Base-by-base conservation (phyloP, 2,888 invertebrate genomes). In the Glaucopsyche alexis region DNA sequence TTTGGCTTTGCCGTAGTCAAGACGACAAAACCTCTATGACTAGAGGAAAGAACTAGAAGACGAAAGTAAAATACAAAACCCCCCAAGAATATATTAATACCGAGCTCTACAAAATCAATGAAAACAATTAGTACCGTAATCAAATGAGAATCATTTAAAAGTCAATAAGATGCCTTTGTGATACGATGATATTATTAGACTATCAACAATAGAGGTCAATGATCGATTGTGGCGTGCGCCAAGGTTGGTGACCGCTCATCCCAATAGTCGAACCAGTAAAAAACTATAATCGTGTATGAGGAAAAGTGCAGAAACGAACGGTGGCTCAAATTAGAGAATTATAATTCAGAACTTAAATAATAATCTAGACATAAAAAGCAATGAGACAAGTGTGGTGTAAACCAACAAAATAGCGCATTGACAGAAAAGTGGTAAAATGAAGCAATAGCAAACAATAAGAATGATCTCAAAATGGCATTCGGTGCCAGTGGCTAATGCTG, bases 161-260 rank as follows among this genome's bases (percentile, higher is more conserved):
- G 60, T 14, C 60, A 60, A 60, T 60, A 38, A 60, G 29, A 29
- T 60, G 60, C 60, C 60, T 29, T 60, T 60, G 60, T 60, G 29
- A 38, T 60, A 38, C 29, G 60, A 38, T 60, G 29, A 60, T 13
- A 60, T 29, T 60, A 60, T 60, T 60, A 29, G 29, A 60, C 60
- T 60, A 38, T 60, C 60, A 38, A 60, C 60, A 7, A 38, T 60
- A 60, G 29, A 60, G 60, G 60, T 60, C 60, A 9, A 29, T 60
- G 60, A 60, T 60, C 60, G 60, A 60, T 60, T 60, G 60, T 60
- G 60, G 60, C 60, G 60, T 38, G 60, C 60, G 60, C 60, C 60
- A 60, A 38, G 60, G 60, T 60, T 13, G 29, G 14, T 60, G 60
- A 60, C 14, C 60, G 60, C 47, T 47, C 60, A 60, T 19, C 13